Evolutionary conservation across 2,113 vertebrate genomes (phyloP).

Genomic region (Neotragus moschatus): DNA sequence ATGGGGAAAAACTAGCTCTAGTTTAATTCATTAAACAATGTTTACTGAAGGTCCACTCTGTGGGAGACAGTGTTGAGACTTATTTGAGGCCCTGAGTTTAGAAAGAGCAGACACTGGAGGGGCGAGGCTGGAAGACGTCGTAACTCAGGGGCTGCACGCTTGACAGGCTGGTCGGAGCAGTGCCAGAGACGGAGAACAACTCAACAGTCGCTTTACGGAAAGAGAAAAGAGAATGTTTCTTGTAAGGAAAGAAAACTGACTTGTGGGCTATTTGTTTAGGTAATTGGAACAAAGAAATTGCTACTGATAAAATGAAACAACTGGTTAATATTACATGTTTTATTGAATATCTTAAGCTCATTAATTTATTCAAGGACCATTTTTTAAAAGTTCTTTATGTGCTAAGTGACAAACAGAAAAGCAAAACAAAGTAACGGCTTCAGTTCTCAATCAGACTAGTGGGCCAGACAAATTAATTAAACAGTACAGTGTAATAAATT

Average conservation of each 20-base stretch:
- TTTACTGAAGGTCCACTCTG: accelerated
- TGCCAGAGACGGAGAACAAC: accelerated
- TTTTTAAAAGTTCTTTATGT: not conserved
- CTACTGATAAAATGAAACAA: not conserved
- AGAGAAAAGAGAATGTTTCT: not conserved
- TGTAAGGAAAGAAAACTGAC: not conserved
- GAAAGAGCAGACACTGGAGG: accelerated
- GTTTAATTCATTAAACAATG: not conserved
- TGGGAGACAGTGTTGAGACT: accelerated
- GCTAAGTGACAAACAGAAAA: not conserved
- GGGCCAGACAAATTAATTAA: no score
- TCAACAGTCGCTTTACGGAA: not conserved
- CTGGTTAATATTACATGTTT: not conserved
- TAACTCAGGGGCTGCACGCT: accelerated
- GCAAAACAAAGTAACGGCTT: not conserved
- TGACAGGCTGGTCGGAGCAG: accelerated
- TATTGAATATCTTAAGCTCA: not conserved
- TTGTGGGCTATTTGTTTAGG: not conserved
- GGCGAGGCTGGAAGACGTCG: accelerated
- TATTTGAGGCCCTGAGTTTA: accelerated
- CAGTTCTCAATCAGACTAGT: not conserved
- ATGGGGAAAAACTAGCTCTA: not conserved
- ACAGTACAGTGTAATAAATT: not conserved
- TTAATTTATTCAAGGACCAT: not conserved
- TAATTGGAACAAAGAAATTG: not conserved